Percentiles rank a stretch among this genome's conserved stretches.
phyloP scores from a whole-genome alignment of 2,888 invertebrate genomes.

The Lepidocyrtoides sp. region DNA sequence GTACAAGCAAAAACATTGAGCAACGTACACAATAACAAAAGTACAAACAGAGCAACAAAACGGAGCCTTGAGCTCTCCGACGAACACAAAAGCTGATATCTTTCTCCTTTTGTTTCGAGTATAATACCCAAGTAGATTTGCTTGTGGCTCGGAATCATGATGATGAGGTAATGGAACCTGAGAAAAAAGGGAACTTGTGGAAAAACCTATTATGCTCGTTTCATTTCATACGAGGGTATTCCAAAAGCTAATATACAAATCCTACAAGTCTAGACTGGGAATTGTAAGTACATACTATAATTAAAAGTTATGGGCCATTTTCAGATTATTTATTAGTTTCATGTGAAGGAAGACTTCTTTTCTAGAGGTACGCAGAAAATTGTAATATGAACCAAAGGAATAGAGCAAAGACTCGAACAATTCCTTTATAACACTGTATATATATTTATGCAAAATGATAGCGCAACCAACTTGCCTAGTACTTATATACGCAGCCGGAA shows the following conservation, averaged over 20 bases:
- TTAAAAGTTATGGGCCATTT: conserved; percentile 68
- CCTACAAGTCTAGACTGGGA: conserved; percentile 36
- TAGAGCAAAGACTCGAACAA: too few species aligned
- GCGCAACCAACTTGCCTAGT: background rate
- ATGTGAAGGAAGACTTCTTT: conserved; percentile 5
- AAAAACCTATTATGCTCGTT: conserved; percentile 23
- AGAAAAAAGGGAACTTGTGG: background rate
- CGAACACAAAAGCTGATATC: conserved; percentile 32
- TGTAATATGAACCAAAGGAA: too few species aligned
- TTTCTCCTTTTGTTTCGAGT: conserved; percentile 33
- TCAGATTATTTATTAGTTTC: conserved; percentile 66
- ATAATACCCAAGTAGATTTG: conserved; percentile 46
- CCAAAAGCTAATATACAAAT: conserved; percentile 47
- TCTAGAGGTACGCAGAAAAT: too few species aligned
- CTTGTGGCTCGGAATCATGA: conserved; percentile 53
- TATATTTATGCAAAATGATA: background rate
- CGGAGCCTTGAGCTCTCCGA: background rate
- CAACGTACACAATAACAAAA: background rate
- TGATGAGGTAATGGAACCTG: conserved; percentile 56
- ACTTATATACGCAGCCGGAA: conserved; percentile 6
- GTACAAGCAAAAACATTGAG: background rate
- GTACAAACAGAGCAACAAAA: conserved; percentile 32
- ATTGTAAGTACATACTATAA: conserved; percentile 59
- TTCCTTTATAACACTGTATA: too few species aligned
- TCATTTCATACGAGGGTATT: background rate